Conservation (phyloP, 2,113 vertebrate genomes). For the Oreotrochilus melanogaster region DNA sequence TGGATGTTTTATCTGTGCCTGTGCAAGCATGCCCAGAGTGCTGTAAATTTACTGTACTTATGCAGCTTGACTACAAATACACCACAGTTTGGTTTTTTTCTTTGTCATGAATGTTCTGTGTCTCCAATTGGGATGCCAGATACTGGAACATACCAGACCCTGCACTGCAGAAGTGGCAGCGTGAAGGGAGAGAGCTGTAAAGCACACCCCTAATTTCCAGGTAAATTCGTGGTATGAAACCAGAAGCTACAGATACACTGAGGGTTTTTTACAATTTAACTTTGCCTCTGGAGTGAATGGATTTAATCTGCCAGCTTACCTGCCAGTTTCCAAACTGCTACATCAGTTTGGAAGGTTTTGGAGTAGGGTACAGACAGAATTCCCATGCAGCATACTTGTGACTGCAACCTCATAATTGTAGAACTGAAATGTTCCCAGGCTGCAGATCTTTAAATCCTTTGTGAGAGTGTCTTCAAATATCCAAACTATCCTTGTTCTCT, state of each 20-base stretch:
- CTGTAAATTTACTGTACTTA: background rate
- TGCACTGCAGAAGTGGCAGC: background rate
- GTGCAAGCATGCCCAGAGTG: background rate
- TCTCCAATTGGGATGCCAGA: background rate
- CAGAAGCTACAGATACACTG: background rate
- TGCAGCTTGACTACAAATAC: background rate
- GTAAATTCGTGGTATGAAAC: background rate
- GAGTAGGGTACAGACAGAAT: background rate
- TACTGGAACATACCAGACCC: background rate
- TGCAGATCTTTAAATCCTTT: background rate
- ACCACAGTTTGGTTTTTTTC: background rate
- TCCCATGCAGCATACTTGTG: background rate
- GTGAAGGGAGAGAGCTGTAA: background rate
- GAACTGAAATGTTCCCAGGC: background rate
- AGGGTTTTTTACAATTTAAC: background rate
- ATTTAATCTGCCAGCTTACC: background rate
- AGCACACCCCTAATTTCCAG: background rate
- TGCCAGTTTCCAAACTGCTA: background rate
- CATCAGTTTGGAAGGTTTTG: background rate
- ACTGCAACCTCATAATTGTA: background rate
- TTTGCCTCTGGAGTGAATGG: background rate
- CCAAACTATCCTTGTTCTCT: background rate
- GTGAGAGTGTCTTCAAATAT: background rate
- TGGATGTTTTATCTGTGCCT: background rate
- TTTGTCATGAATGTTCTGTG: background rate